Conservation (phyloP, 1,140 invertebrate species). For the Nephotettix cincticeps region DNA sequence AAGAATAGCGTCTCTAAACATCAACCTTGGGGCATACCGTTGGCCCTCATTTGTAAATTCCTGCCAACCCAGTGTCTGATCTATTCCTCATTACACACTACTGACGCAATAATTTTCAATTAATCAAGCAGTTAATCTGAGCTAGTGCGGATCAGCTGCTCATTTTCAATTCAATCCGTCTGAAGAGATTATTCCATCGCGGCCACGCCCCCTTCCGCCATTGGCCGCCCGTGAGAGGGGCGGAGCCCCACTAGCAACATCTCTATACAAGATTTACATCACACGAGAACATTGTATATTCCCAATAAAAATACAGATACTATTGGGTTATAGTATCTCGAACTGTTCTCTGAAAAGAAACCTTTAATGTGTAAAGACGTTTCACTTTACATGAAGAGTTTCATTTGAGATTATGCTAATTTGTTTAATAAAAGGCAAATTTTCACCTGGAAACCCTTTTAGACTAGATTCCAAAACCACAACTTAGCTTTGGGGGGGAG, state of each 20-base stretch:
- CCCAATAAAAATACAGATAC: not conserved
- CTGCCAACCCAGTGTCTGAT: not conserved
- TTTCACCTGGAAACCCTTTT: too few relatives aligned
- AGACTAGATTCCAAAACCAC: too few relatives aligned
- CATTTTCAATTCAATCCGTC: not conserved
- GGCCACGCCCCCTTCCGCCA: not conserved
- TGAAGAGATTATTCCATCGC: not conserved
- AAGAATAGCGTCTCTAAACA: not conserved
- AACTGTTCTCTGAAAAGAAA: too few relatives aligned
- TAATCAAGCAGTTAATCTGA: not conserved
- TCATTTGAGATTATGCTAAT: too few relatives aligned
- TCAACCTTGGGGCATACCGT: not conserved
- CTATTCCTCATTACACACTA: not conserved
- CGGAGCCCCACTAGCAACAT: not conserved
- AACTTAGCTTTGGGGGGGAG: too few relatives aligned
- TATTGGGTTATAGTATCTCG: too few relatives aligned
- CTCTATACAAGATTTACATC: not conserved
- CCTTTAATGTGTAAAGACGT: too few relatives aligned
- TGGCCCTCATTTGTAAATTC: not conserved
- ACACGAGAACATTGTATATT: not conserved
- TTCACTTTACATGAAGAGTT: too few relatives aligned
- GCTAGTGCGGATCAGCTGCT: not conserved
- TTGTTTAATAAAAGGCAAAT: too few relatives aligned
- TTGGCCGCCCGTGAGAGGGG: not conserved
- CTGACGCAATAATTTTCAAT: not conserved